A percentile compares a stretch with the other conserved stretches of the same genome.
These are phyloP conservation scores for Antedon mediterranea DNA, from an alignment of 53 echinoderm and acorn worm genomes.

Conservation along the genomic window DNA sequence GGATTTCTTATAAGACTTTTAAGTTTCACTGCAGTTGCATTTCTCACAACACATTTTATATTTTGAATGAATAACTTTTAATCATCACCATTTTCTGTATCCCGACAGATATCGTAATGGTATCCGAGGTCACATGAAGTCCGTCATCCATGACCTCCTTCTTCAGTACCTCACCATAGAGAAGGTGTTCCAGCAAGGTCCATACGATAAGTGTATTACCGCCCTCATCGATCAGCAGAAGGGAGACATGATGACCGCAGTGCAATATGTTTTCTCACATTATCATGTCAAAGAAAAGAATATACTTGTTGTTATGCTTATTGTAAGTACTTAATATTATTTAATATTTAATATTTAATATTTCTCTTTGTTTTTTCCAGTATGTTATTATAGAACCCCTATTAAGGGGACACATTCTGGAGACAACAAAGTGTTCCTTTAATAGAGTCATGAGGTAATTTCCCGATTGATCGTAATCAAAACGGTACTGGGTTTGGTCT, in stretches of 20 bases:
- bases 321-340: too few species aligned
- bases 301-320: conserved; percentile 63
- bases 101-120: conserved; percentile 73
- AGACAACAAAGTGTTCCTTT: too few species aligned
- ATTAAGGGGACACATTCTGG: too few species aligned
- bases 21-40: too few species aligned
- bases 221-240: conserved; percentile 76
- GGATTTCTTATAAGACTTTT: too few species aligned
- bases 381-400: too few species aligned
- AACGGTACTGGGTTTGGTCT: too few species aligned
- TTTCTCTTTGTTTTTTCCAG: too few species aligned
- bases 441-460: too few species aligned
- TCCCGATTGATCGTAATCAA: too few species aligned
- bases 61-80: background rate
- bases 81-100: background rate
- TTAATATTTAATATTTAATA: too few species aligned
- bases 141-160: conserved; percentile 72
- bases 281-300: conserved; percentile 74
- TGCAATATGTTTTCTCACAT: conserved; percentile 82
- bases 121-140: conserved; percentile 97
- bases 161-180: conserved; percentile 63
- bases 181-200: conserved; percentile 80
- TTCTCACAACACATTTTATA: background rate
- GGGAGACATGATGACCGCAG: conserved; percentile 62
- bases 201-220: conserved; percentile 87